These are phyloP conservation scores for Pipistrellus kuhlii DNA, from an alignment of 2,797 vertebrate species.

Conservation along the genomic window DNA sequence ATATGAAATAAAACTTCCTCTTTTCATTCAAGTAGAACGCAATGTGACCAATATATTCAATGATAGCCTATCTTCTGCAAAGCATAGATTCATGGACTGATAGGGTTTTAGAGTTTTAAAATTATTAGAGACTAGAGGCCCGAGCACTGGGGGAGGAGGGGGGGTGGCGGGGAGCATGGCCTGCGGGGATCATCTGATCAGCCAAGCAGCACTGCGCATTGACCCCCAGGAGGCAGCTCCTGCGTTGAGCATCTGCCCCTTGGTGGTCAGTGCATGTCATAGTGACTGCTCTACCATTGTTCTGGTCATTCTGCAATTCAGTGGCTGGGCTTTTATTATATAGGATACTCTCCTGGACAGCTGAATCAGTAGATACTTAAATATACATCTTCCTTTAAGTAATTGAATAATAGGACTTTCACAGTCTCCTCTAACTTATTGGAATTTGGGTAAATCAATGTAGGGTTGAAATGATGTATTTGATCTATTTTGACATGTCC, in stretches of 20 bases:
- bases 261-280: too few relatives aligned
- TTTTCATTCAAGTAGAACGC: neutral
- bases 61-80: constrained; percentile 12
- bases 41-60: constrained; percentile 33
- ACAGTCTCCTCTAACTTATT: constrained; percentile 62
- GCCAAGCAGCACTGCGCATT: too few relatives aligned
- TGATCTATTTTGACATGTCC: constrained; percentile 62
- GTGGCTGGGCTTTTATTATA: too few relatives aligned
- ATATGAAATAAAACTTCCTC: neutral
- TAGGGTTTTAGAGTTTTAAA: constrained; percentile 45
- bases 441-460: constrained; percentile 75
- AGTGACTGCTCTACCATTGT: too few relatives aligned
- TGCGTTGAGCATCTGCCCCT: too few relatives aligned
- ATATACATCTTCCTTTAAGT: neutral
- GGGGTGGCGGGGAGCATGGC: too few relatives aligned
- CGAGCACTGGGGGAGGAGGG: too few relatives aligned
- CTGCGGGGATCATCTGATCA: too few relatives aligned
- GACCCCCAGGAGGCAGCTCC: too few relatives aligned
- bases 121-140: neutral
- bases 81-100: neutral
- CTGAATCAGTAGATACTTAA: neutral
- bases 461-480: constrained; percentile 74
- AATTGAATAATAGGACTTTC: constrained; percentile 46
- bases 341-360: neutral
- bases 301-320: too few relatives aligned